Evolutionary conservation across 2,888 invertebrate genomes (phyloP).

Genomic region (Cheilosia variabilis): DNA sequence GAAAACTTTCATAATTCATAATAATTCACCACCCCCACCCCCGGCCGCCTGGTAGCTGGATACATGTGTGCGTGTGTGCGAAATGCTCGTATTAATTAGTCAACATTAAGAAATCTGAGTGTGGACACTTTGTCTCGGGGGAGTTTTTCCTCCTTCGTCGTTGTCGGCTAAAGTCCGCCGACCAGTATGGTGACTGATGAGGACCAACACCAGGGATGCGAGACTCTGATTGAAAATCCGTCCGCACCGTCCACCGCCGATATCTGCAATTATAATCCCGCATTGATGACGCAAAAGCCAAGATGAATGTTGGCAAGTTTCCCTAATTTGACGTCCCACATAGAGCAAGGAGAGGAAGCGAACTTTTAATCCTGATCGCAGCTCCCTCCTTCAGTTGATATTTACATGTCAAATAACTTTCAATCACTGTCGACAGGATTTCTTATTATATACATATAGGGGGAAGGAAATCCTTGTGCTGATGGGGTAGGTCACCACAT

Average conservation of each 20-base stretch:
- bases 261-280: slow-evolving; percentile 73
- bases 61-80: slow-evolving; percentile 34
- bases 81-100: slow-evolving; percentile 72
- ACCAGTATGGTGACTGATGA: slow-evolving; percentile 41
- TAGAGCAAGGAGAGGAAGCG: neutral
- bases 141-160: slow-evolving; percentile 29
- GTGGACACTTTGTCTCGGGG: slow-evolving; percentile 70
- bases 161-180: slow-evolving; percentile 25
- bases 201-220: slow-evolving; percentile 3
- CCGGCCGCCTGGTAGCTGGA: neutral
- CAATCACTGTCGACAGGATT: slow-evolving; percentile 75
- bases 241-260: slow-evolving; percentile 16
- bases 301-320: slow-evolving; percentile 56
- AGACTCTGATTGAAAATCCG: slow-evolving; percentile 64
- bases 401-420: slow-evolving; percentile 76
- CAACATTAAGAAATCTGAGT: slow-evolving; percentile 76
- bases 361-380: slow-evolving; percentile 69
- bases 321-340: slow-evolving; percentile 59
- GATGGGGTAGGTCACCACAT: slow-evolving; percentile 30
- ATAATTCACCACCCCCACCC: slow-evolving; percentile 51
- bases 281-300: slow-evolving; percentile 53
- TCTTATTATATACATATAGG: slow-evolving; percentile 23
- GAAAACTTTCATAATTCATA: slow-evolving; percentile 76
- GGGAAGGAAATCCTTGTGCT: slow-evolving; percentile 15
- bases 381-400: slow-evolving; percentile 66